Percentiles rank a stretch among this genome's conserved stretches.
phyloP scores from a whole-genome alignment of 2,888 invertebrate genomes.

The Blastobasis adustella region DNA sequence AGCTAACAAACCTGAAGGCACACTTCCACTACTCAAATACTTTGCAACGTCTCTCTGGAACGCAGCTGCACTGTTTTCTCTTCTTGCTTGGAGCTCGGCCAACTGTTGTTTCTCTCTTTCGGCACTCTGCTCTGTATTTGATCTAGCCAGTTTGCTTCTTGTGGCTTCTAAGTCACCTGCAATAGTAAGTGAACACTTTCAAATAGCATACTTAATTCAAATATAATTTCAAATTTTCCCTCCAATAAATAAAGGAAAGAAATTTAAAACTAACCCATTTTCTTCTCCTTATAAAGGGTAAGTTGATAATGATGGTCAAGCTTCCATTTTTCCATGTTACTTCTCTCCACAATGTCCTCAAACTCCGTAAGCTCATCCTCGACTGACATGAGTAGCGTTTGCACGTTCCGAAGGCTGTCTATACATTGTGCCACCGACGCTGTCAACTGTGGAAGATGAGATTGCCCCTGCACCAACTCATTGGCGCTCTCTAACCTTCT shows the following conservation, averaged over 20 bases:
- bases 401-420: slow-evolving; percentile 67
- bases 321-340: slow-evolving; percentile 81
- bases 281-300: slow-evolving; percentile 81
- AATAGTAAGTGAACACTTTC: slow-evolving; percentile 14
- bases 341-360: slow-evolving; percentile 80
- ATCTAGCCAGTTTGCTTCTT: slow-evolving; percentile 43
- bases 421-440: slow-evolving; percentile 68
- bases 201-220: too few relatives aligned
- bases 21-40: slow-evolving; percentile 44
- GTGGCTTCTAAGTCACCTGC: slow-evolving; percentile 52
- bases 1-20: slow-evolving; percentile 28
- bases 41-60: slow-evolving; percentile 58
- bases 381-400: slow-evolving; percentile 75
- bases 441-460: slow-evolving; percentile 51
- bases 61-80: slow-evolving; percentile 49
- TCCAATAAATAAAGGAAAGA: neutral
- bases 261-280: slow-evolving; percentile 71
- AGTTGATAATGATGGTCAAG: slow-evolving; percentile 82
- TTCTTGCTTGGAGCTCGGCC: slow-evolving; percentile 46
- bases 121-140: slow-evolving; percentile 38
- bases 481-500: slow-evolving; percentile 43
- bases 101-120: slow-evolving; percentile 46
- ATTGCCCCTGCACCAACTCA: slow-evolving; percentile 48
- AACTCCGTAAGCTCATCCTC: slow-evolving; percentile 78
- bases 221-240: too few relatives aligned